Evolutionary conservation across 1,140 invertebrate genomes (phyloP).

Genomic region (Rhagoletis pomonella): DNA sequence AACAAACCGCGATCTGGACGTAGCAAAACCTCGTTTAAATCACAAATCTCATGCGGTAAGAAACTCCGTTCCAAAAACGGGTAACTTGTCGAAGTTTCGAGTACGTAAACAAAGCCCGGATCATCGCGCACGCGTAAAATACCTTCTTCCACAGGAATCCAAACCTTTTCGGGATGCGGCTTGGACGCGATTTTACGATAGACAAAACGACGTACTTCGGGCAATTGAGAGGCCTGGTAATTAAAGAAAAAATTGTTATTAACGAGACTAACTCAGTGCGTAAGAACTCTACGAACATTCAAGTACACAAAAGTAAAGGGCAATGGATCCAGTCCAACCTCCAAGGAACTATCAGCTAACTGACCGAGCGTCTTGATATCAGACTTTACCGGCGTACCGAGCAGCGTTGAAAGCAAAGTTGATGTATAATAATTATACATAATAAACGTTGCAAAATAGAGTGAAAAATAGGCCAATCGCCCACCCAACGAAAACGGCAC

Average conservation of each 20-base stretch:
- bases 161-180: slow-evolving; percentile 61
- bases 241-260: neutral
- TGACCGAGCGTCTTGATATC: slow-evolving; percentile 67
- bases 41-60: slow-evolving; percentile 67
- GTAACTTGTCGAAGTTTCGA: slow-evolving; percentile 65
- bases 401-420: slow-evolving; percentile 68
- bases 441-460: slow-evolving; percentile 67
- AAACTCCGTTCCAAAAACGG: slow-evolving; percentile 65
- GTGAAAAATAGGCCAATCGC: slow-evolving; percentile 63
- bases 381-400: slow-evolving; percentile 69
- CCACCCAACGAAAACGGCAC: slow-evolving; percentile 66
- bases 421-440: slow-evolving; percentile 73
- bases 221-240: slow-evolving; percentile 61
- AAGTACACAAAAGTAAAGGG: slow-evolving; percentile 67
- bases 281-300: slow-evolving; percentile 62
- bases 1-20: slow-evolving; percentile 64
- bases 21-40: slow-evolving; percentile 68
- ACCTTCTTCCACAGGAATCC: slow-evolving; percentile 66
- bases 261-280: neutral
- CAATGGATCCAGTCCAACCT: slow-evolving; percentile 66
- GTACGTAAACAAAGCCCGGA: slow-evolving; percentile 67
- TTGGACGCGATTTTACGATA: slow-evolving; percentile 65
- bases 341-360: slow-evolving; percentile 67
- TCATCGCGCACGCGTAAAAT: slow-evolving; percentile 64
- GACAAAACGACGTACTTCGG: slow-evolving; percentile 63